Base-by-base conservation (phyloP, 2,113 vertebrate species). In the Pangasianodon gigas region DNA sequence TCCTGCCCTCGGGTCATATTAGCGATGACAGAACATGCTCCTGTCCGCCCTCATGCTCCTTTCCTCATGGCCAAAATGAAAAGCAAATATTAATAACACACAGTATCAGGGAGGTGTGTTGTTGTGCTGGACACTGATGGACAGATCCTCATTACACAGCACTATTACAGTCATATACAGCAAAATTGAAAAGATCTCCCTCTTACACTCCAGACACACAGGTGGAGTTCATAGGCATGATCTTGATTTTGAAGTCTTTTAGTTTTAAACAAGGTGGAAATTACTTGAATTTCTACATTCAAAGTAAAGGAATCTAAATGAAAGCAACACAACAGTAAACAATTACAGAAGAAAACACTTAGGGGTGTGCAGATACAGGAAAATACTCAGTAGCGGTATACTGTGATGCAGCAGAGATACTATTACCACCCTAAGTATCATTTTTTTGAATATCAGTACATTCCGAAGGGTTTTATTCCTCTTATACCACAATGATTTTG, bases 61-160 rank as follows among this genome's bases (percentile, higher is more conserved):
- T 46, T 84, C 87, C 90, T 93, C 89, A 90, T 94, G 89, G 93
- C 89, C 93, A 18, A 95, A 96, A 96, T 96, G 95, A 96, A 96
- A 96, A 96, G 94, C 95, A 96, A 96, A 96, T 96, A 96, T 96
- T 95, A 96, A 96, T 96, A 96, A 95, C 94, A 85, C 80, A 93
- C 91, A 93, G 93, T 92, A 93, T 94, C 93, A 92, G 93, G 92
- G 87, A 93, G 95, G 95, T 94, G 94, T 94, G 93, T 88, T 90
- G 91, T 84, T 84, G 93, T 94, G 94, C 93, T 91, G 90, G 84
- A 87, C 62, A 92, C 90, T 93, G 94, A 91, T 91, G 82, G 74
- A 71, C 32, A 51, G 91, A 93, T 90, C 87, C 89, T 89, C 93
- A 94, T 95, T 95, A 95, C 94, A 85, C 29, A 85, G 56, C 44